Evolutionary conservation across 2,888 invertebrate genomes (phyloP).

Genomic region (Thyatira batis): DNA sequence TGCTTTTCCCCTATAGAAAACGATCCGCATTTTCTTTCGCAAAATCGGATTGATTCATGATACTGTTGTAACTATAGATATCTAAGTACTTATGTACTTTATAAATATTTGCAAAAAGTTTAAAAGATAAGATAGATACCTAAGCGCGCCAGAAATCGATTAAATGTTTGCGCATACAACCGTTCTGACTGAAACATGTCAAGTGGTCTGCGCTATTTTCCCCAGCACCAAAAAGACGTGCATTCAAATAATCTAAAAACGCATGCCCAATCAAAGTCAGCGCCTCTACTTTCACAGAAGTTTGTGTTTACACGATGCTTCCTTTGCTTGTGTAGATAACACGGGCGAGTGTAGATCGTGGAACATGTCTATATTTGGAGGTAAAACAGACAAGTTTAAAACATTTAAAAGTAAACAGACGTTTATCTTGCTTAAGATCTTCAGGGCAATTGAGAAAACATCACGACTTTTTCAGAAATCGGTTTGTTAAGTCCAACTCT

Average conservation of each 20-base stretch:
- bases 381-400: conserved; percentile 17
- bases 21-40: too few relatives aligned
- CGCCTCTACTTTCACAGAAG: conserved; percentile 49
- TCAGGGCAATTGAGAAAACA: conserved; percentile 1
- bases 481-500: too few relatives aligned
- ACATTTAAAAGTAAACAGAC: conserved; percentile 13
- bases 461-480: neutral
- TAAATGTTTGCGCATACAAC: neutral
- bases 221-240: conserved; percentile 14
- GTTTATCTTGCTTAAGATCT: neutral
- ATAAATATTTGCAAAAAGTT: too few relatives aligned
- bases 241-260: conserved; percentile 42
- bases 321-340: conserved; percentile 46
- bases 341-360: conserved; percentile 23
- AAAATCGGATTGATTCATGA: too few relatives aligned
- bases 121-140: too few relatives aligned
- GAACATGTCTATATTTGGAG: conserved; percentile 36
- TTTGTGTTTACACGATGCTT: conserved; percentile 55
- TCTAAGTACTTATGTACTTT: too few relatives aligned
- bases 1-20: too few relatives aligned
- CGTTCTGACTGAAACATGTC: neutral
- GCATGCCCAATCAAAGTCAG: conserved; percentile 43
- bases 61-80: too few relatives aligned
- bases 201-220: neutral
- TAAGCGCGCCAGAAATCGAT: too few relatives aligned